These are phyloP conservation scores for Zaprionus inermis DNA, from an alignment of 1,140 invertebrate species.

Conservation along the genomic window DNA sequence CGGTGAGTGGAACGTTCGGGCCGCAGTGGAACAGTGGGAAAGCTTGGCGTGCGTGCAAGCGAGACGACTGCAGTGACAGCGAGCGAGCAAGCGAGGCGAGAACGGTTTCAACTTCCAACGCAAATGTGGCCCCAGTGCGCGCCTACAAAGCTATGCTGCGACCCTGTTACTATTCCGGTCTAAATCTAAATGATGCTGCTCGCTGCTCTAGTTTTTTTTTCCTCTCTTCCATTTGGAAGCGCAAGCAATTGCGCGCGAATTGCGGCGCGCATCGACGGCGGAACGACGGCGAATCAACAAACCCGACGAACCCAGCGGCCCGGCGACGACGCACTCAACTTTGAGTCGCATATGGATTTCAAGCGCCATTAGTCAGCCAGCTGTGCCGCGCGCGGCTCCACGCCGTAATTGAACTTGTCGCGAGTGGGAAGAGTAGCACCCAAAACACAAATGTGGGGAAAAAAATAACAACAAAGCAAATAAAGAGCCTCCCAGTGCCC, in stretches of 20 bases:
- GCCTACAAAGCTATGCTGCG: conserved; percentile 36
- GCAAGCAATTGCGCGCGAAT: conserved; percentile 46
- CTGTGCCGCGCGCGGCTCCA: conserved; percentile 3
- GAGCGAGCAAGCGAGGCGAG: conserved; percentile 8
- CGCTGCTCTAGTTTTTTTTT: conserved; percentile 75
- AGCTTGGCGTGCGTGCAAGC: conserved; percentile 41
- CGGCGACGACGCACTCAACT: conserved; percentile 44
- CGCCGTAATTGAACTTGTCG: conserved; percentile 41
- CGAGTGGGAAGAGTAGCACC: neutral
- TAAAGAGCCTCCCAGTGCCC: conserved; percentile 15
- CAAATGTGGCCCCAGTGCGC: conserved; percentile 17
- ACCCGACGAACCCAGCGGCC: conserved; percentile 5
- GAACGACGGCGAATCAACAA: conserved; percentile 27
- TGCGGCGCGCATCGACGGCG: conserved; percentile 14
- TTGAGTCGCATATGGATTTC: conserved; percentile 54
- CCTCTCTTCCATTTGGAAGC: conserved; percentile 43
- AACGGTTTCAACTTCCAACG: conserved; percentile 44
- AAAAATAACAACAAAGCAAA: neutral
- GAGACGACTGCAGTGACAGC: conserved; percentile 15
- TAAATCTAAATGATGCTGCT: conserved; percentile 84
- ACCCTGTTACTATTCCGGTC: conserved; percentile 83
- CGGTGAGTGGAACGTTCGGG: conserved; percentile 13
- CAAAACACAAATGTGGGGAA: neutral
- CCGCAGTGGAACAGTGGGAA: conserved; percentile 8
- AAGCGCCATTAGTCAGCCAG: conserved; percentile 39